phyloP scores from a whole-genome alignment of 92 coral and sea anemone species.

The Siderastrea radians region DNA sequence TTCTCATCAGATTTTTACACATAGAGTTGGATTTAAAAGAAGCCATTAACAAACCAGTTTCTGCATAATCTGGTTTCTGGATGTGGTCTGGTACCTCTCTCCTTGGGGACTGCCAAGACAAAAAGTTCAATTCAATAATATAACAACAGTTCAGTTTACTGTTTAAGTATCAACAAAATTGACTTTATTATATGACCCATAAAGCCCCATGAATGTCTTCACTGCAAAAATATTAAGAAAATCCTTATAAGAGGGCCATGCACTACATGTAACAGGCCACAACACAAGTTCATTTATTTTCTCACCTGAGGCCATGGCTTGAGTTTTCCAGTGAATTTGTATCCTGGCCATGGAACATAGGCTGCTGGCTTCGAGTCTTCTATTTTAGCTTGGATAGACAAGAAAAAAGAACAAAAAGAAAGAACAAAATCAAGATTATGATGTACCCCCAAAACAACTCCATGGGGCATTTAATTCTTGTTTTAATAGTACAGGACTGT shows the following conservation, averaged over 20 bases:
- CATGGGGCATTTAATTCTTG: too few species aligned
- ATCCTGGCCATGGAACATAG: conserved; percentile 96
- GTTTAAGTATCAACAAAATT: too few species aligned
- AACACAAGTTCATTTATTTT: background rate
- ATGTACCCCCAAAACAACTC: background rate
- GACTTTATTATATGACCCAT: too few species aligned
- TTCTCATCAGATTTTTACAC: too few species aligned
- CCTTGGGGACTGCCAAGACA: conserved; percentile 64
- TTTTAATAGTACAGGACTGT: too few species aligned
- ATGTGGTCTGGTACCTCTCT: conserved; percentile 87
- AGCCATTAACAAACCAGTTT: conserved; percentile 69
- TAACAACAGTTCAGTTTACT: too few species aligned
- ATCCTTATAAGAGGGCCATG: too few species aligned
- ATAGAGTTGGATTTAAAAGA: background rate
- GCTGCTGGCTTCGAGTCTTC: conserved; percentile 31
- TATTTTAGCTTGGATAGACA: background rate
- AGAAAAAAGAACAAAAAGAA: background rate
- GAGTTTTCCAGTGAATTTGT: conserved; percentile 83
- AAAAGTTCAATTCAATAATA: conserved; percentile 4
- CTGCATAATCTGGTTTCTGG: conserved; percentile 94
- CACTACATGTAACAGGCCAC: too few species aligned
- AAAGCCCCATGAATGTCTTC: too few species aligned
- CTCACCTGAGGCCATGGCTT: conserved; percentile 91
- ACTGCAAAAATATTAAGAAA: too few species aligned
- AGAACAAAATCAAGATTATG: too few species aligned